phyloP scores from a whole-genome alignment of 2,113 vertebrate genomes.

The Cepphus grylle region DNA sequence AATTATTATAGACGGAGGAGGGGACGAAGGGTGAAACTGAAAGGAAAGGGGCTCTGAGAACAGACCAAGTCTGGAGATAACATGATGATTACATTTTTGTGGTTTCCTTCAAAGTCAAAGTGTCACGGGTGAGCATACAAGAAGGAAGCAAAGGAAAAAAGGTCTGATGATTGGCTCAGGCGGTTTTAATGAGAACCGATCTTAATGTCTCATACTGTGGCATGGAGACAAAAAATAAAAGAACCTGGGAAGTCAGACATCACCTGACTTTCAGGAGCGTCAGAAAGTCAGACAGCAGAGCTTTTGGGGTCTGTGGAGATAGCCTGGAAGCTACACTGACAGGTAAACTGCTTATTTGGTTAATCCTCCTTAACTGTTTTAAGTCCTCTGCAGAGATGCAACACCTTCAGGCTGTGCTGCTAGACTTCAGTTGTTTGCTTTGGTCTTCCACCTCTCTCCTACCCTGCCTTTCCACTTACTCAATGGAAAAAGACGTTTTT shows the following conservation, averaged over 20 bases:
- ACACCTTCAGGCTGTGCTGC: neutral
- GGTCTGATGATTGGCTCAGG: slow-evolving; percentile 31
- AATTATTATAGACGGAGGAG: slow-evolving; percentile 66
- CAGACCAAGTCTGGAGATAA: slow-evolving; percentile 79
- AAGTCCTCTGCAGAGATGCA: neutral
- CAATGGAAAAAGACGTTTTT: neutral
- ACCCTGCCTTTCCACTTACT: neutral
- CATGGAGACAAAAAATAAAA: neutral
- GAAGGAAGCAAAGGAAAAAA: slow-evolving; percentile 43
- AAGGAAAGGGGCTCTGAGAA: slow-evolving; percentile 26
- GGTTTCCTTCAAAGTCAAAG: slow-evolving; percentile 83
- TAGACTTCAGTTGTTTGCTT: neutral
- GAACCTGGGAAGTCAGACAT: neutral
- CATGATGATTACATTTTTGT: slow-evolving; percentile 81
- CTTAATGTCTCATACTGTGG: neutral
- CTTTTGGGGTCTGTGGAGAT: neutral
- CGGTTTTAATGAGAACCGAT: slow-evolving; percentile 35
- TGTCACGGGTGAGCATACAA: slow-evolving; percentile 54
- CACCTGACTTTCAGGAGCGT: neutral
- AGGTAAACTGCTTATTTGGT: slow-evolving; percentile 15
- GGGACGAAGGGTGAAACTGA: neutral
- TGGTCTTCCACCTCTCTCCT: neutral
- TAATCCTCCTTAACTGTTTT: slow-evolving; percentile 23
- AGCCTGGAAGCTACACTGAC: slow-evolving; percentile 2
- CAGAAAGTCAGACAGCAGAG: slow-evolving; percentile 17